A percentile compares a stretch with the other conserved stretches of the same genome.
Conservation (phyloP, 2,888 invertebrate genomes). For the Harpagoxenus sublaevis region DNA sequence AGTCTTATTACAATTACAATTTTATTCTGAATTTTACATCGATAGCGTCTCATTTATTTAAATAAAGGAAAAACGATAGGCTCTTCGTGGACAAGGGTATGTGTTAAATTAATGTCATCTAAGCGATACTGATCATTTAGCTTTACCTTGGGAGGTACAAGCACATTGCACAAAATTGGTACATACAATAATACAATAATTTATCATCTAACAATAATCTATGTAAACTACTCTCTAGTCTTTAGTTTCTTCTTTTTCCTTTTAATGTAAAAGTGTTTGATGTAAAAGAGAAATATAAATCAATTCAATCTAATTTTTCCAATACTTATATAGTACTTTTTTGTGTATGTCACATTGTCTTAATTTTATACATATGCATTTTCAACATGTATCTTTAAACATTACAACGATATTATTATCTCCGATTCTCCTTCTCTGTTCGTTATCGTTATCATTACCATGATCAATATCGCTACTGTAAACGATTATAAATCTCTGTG, state of each 20-base stretch:
- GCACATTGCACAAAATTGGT: slow-evolving; percentile 33
- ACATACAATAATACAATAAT: slow-evolving; percentile 48
- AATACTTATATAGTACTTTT: slow-evolving; percentile 21
- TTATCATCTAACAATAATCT: slow-evolving; percentile 58
- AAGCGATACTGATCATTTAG: slow-evolving; percentile 25
- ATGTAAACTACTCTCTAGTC: slow-evolving; percentile 50
- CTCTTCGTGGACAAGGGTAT: slow-evolving; percentile 52
- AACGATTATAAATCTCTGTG: slow-evolving; percentile 55
- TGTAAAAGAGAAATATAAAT: slow-evolving; percentile 38
- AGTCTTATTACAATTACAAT: slow-evolving; percentile 79
- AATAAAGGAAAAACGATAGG: slow-evolving; percentile 60
- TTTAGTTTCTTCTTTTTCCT: slow-evolving; percentile 31
- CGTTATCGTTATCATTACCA: slow-evolving; percentile 57
- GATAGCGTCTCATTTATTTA: slow-evolving; percentile 70
- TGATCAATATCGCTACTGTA: slow-evolving; percentile 50
- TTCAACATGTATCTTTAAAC: slow-evolving; percentile 61
- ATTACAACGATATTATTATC: slow-evolving; percentile 70
- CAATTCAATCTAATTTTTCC: slow-evolving; percentile 43
- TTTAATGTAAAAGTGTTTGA: slow-evolving; percentile 46
- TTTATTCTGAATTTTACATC: slow-evolving; percentile 74
- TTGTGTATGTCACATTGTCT: slow-evolving; percentile 31
- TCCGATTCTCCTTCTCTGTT: slow-evolving; percentile 60
- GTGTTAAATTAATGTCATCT: slow-evolving; percentile 61
- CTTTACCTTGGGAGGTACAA: slow-evolving; percentile 22
- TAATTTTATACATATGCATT: slow-evolving; percentile 54